Evolutionary conservation across 2,888 invertebrate species (phyloP).

Genomic region (Monochamus alternatus): DNA sequence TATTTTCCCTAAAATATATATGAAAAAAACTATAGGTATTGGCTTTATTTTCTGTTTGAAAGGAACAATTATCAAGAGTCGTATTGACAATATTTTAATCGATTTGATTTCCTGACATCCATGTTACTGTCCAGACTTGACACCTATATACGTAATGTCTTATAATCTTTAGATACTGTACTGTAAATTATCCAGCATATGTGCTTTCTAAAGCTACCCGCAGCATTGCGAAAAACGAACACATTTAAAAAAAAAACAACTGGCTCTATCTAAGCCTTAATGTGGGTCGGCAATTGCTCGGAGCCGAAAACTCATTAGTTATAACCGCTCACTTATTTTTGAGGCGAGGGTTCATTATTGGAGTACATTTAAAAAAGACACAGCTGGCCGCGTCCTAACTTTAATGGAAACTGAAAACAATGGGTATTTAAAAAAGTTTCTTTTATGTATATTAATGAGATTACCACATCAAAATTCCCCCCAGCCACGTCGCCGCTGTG

Average conservation of each 20-base stretch:
- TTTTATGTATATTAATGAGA: conserved; percentile 12
- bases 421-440: conserved; percentile 8
- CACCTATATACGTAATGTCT: too few relatives aligned
- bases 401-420: conserved; percentile 11
- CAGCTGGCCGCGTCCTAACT: conserved; percentile 13
- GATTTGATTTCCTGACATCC: too few relatives aligned
- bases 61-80: too few relatives aligned
- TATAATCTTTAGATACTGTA: too few relatives aligned
- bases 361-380: conserved; percentile 13
- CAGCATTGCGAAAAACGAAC: not conserved
- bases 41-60: too few relatives aligned
- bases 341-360: conserved; percentile 4
- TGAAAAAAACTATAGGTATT: too few relatives aligned
- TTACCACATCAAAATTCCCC: conserved; percentile 2
- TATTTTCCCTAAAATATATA: too few relatives aligned
- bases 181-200: too few relatives aligned
- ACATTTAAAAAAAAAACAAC: not conserved
- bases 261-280: not conserved
- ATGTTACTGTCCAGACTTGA: too few relatives aligned
- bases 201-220: too few relatives aligned
- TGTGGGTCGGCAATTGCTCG: not conserved
- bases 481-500: not conserved
- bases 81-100: too few relatives aligned
- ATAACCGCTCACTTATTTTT: conserved; percentile 10
- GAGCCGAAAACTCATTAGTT: conserved; percentile 5